phyloP scores from a whole-genome alignment of 2,113 vertebrate genomes.

The Pygathrix nemaeus region DNA sequence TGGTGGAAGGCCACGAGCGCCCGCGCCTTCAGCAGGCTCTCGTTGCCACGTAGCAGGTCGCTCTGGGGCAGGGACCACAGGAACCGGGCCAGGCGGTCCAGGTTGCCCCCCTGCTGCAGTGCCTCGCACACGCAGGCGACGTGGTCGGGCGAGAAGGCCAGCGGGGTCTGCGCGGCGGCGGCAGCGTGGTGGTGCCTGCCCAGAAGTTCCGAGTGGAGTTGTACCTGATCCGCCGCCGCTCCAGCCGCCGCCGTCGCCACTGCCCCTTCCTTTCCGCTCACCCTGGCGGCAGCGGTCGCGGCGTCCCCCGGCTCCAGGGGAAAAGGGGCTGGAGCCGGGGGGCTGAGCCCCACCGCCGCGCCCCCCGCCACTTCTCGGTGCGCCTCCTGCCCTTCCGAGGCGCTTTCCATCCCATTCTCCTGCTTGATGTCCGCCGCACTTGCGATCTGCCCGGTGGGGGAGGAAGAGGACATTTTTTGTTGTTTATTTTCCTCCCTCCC shows the following conservation, averaged over 20 bases:
- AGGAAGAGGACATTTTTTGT: constrained; percentile 98
- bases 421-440: constrained; percentile 95
- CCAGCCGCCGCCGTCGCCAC: constrained; percentile 88
- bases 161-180: constrained; percentile 88
- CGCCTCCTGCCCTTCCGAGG: constrained; percentile 80
- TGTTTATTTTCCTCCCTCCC: constrained; percentile 81
- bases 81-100: constrained; percentile 98
- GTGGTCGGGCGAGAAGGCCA: constrained; percentile 98
- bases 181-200: constrained; percentile 82
- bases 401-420: constrained; percentile 94
- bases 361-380: constrained; percentile 75
- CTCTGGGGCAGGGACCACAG: constrained; percentile 98
- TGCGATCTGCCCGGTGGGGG: constrained; percentile 94
- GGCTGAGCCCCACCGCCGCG: constrained; percentile 73
- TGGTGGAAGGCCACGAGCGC: constrained; percentile 99
- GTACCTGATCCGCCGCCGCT: constrained; percentile 85
- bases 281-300: constrained; percentile 86
- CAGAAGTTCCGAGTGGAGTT: constrained; percentile 92
- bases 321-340: constrained; percentile 80
- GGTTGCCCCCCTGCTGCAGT: constrained; percentile 98
- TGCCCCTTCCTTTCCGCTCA: constrained; percentile 90
- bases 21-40: constrained; percentile 98
- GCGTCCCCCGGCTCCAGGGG: constrained; percentile 84
- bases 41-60: constrained; percentile 97
- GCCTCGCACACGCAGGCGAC: constrained; percentile 99